Base-by-base conservation (phyloP, 2,113 vertebrate genomes). In the Rhinoptilus africanus region DNA sequence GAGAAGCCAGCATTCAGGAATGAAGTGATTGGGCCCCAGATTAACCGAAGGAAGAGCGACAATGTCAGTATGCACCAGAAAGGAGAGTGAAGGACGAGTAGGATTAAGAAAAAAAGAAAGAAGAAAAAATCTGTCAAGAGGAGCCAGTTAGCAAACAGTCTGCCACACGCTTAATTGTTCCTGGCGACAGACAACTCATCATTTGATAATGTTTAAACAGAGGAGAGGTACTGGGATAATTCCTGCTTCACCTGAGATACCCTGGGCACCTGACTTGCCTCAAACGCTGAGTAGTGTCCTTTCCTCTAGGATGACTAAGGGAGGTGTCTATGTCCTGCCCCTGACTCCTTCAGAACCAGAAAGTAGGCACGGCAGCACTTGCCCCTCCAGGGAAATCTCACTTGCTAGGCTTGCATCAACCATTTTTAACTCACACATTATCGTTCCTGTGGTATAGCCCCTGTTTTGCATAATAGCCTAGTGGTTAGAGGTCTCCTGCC, bases 401-500 rank as follows among this genome's bases (percentile, higher is more conserved):
- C 30, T 94, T 60, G 14, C 54, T 39, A 32, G 63, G 50, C 45
- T 93, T 74, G 17, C 72, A 80, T 57, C 50, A 91, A 77, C 22
- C 54, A 37, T 88, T 91, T 92, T 80, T 57, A 91, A 47, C 41
- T 74, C 50, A 50, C 41, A 12, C 27, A 26, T 63, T 77, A 54
- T 88, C 71, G 41, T 82, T 54, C 56, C 30, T 81, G 60, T 68
- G 60, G 34, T 72, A 19, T 60, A 59, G 35, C 51, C 74, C n/a
- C 19, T 79, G 10, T 64, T 93, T 78, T 87, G 48, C 34, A 66
- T 68, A 64, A 95, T 28, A 94, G 35, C 45, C 66, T 68, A 16
- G 27, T 60, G 56, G 47, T 79, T 92, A 88, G 56, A 82, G 51
- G 48, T 87, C 77, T 89, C 53, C 60, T 76, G 53, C 51, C 87